phyloP scores from a whole-genome alignment of 2,888 invertebrate genomes.

The Thalpophila matura region DNA sequence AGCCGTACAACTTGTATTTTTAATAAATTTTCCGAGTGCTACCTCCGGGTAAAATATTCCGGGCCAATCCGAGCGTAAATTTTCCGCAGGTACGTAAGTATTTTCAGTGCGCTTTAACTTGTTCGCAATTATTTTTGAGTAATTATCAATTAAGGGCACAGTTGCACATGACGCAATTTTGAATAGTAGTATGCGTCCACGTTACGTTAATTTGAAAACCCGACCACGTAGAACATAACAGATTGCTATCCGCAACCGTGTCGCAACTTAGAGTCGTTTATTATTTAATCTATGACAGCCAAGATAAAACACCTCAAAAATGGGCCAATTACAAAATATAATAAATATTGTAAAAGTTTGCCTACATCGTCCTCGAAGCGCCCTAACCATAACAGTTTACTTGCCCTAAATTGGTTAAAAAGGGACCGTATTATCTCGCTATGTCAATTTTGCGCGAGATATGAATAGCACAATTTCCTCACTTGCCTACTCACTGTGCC shows the following conservation, averaged over 20 bases:
- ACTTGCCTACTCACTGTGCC: slow-evolving; percentile 26
- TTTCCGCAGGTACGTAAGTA: slow-evolving; percentile 14
- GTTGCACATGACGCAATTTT: slow-evolving; percentile 55
- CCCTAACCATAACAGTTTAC: slow-evolving; percentile 86
- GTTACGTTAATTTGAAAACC: slow-evolving; percentile 72
- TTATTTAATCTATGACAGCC: slow-evolving; percentile 78
- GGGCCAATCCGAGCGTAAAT: slow-evolving; percentile 9
- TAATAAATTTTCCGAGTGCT: neutral
- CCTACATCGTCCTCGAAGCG: slow-evolving; percentile 74
- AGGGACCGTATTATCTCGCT: slow-evolving; percentile 83
- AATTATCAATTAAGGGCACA: slow-evolving; percentile 52
- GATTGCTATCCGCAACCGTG: slow-evolving; percentile 67
- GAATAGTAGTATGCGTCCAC: slow-evolving; percentile 53
- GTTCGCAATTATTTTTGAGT: slow-evolving; percentile 51
- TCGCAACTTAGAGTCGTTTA: slow-evolving; percentile 74
- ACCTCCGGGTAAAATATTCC: neutral
- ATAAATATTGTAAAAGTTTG: slow-evolving; percentile 86
- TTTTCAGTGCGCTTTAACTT: slow-evolving; percentile 44
- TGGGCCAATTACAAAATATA: slow-evolving; percentile 88
- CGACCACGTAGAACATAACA: slow-evolving; percentile 67
- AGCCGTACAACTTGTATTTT: neutral
- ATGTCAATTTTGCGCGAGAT: slow-evolving; percentile 78
- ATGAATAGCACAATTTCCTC: slow-evolving; percentile 62
- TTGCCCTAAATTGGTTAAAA: slow-evolving; percentile 82
- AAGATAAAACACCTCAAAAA: slow-evolving; percentile 75